Base-by-base conservation (phyloP, 2,888 invertebrate genomes). In the Drosophila algonquin region DNA sequence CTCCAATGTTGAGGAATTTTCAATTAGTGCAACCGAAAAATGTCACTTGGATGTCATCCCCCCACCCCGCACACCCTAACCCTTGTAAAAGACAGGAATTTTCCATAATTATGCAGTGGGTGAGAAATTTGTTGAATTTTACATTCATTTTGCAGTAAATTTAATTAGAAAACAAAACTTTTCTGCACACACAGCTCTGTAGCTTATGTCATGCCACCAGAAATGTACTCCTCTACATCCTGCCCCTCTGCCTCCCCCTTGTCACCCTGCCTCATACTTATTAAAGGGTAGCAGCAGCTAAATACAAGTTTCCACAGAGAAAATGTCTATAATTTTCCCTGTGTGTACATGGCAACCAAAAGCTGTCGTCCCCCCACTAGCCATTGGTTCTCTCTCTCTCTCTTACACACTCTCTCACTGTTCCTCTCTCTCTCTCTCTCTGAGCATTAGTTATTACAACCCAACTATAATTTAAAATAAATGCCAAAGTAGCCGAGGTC, bases 361-460 rank as follows among this genome's bases (percentile, higher is more conserved):
- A 44, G 46, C 46, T 61, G 61, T 40, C 14, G 32, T 47, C 5
- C 46, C 67, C 12, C 18, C 18, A 10, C 24, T 32, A 21, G 21
- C 21, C 21, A 21, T 3, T 21, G 21, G 21, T 3, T 48, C 27
- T 18, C 44, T 48, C 63, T 87, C 21, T 32, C 40, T 21, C 16
- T 21, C 8, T 6, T 18, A 6, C 24, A 14, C 16, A n/a, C 56
- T 27, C 51, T 30, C 32, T 3, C 32, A 14, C 35, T 12, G 14
- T 21, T 40, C 3, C 12, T 35, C 35, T 12, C 35, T 21, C 53
- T 7, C 12, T 50, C 35, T 45, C 27, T 18, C 44, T 48, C 63
- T 87, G 73, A 82, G 82, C 89, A 82, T 82, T 82, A 86, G 88
- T 88, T 82, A 82, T 82, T 82, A 88, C 82, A 77, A 73, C 83